Percentiles rank a stretch among this genome's conserved stretches.
Evolutionary conservation across 2,113 vertebrate genomes (phyloP).

Genomic region (Cranoglanis bouderius): DNA sequence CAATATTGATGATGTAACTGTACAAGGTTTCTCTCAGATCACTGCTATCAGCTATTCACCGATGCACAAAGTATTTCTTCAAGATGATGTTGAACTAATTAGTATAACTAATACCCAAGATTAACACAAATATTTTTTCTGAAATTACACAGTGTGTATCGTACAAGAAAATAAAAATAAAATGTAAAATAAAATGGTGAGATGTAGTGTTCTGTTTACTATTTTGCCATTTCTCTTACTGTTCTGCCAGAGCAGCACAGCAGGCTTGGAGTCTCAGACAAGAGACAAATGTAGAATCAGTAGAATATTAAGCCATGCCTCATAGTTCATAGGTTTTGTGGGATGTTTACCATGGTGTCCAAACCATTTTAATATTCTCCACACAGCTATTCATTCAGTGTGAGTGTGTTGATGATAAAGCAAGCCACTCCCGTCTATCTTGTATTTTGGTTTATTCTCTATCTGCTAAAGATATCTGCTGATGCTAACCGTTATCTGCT

Average conservation of each 20-base stretch:
- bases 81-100: not conserved
- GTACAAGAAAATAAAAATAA: not conserved
- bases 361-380: not conserved
- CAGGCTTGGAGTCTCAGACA: not conserved
- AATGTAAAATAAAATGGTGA: not conserved
- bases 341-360: not conserved
- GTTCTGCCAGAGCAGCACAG: not conserved
- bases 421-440: not conserved
- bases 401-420: not conserved
- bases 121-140: not conserved
- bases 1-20: not conserved
- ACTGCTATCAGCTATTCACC: not conserved
- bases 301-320: not conserved
- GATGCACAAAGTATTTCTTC: not conserved
- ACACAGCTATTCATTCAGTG: not conserved
- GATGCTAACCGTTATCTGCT: not conserved
- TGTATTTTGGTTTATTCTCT: constrained; percentile 7
- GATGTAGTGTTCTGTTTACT: not conserved
- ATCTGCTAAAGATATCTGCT: not conserved
- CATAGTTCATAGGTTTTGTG: not conserved
- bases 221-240: not conserved
- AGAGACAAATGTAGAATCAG: not conserved
- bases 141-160: not conserved
- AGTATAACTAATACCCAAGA: not conserved
- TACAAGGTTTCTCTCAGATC: not conserved